A percentile compares a stretch with the other conserved stretches of the same genome.
phyloP scores from a whole-genome alignment of 1,140 invertebrate genomes.

The Lucilia cuprina region DNA sequence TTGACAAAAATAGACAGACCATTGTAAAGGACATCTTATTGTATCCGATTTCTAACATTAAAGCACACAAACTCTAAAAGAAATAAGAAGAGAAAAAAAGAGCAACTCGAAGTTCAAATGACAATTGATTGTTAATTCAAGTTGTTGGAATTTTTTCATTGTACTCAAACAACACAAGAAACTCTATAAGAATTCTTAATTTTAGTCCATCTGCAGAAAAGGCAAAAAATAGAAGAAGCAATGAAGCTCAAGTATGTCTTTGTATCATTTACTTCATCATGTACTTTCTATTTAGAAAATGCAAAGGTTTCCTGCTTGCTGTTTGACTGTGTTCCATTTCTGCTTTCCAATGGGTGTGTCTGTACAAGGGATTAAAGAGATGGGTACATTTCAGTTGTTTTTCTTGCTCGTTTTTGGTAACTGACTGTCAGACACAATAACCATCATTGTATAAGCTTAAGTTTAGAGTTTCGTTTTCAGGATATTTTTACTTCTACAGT shows the following conservation, averaged over 20 bases:
- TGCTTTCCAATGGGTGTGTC: slow-evolving; percentile 11
- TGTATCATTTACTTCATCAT: not conserved
- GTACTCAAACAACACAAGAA: not conserved
- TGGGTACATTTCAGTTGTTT: not conserved
- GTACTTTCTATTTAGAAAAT: not conserved
- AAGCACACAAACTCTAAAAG: not conserved
- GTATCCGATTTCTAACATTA: slow-evolving; percentile 22
- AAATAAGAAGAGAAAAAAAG: slow-evolving; percentile 9
- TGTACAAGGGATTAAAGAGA: slow-evolving; percentile 9
- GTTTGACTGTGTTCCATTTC: not conserved
- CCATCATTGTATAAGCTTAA: slow-evolving; percentile 16
- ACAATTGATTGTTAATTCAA: slow-evolving; percentile 35
- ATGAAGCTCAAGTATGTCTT: slow-evolving; percentile 7
- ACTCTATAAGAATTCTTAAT: slow-evolving; percentile 25
- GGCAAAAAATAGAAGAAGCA: not conserved
- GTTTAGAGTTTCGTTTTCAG: not conserved
- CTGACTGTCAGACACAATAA: slow-evolving; percentile 26
- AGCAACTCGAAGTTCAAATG: slow-evolving; percentile 31
- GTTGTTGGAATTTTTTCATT: not conserved
- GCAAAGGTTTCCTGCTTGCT: not conserved
- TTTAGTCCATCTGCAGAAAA: not conserved
- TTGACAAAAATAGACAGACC: slow-evolving; percentile 32
- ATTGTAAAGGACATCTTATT: slow-evolving; percentile 27
- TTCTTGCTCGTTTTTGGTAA: not conserved
- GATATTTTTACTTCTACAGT: not conserved